Evolutionary conservation across 2,113 vertebrate genomes (phyloP).

Genomic region (Paradisaea rubra): DNA sequence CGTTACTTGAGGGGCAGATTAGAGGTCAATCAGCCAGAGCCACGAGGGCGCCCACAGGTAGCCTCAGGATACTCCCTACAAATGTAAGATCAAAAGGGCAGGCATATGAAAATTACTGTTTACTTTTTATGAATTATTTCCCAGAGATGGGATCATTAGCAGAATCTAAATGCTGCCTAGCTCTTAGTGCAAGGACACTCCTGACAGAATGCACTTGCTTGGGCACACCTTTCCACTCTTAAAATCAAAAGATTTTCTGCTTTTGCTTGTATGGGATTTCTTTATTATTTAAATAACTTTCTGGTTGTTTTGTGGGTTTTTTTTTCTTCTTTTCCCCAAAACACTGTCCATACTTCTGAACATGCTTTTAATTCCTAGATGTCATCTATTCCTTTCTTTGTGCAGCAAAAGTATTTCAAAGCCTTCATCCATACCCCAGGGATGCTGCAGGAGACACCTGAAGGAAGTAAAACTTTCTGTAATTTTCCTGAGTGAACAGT

Average conservation of each 20-base stretch:
- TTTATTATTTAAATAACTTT: slow-evolving; percentile 22
- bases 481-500: neutral
- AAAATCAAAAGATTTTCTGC: neutral
- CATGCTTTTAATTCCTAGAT: neutral
- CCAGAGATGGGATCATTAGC: slow-evolving; percentile 53
- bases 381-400: neutral
- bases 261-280: neutral
- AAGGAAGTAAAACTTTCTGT: neutral
- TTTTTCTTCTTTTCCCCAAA: neutral
- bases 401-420: neutral
- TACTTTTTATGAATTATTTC: slow-evolving; percentile 56
- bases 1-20: slow-evolving; percentile 31
- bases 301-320: neutral
- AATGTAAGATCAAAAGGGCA: slow-evolving; percentile 49
- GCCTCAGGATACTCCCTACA: slow-evolving; percentile 48
- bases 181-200: slow-evolving; percentile 15
- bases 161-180: slow-evolving; percentile 38
- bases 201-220: neutral
- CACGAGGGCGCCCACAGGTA: neutral
- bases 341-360: neutral
- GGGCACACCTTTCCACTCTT: neutral
- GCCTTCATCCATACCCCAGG: neutral
- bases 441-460: neutral
- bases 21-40: slow-evolving; percentile 45
- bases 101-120: slow-evolving; percentile 44